Evolutionary conservation across 2,797 vertebrate genomes (phyloP).

Genomic region (Hybognathus amarus): DNA sequence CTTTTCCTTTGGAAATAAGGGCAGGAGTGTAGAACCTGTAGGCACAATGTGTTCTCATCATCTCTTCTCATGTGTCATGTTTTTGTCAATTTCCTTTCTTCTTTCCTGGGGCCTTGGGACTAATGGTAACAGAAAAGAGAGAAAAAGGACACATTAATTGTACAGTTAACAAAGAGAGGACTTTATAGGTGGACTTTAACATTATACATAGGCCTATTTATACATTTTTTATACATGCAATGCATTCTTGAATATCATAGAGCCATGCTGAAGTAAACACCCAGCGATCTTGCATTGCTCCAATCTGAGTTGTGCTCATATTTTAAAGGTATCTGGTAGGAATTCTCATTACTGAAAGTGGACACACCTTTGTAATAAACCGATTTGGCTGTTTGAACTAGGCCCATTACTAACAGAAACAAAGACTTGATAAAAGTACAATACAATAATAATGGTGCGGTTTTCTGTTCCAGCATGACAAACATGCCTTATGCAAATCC

Average conservation of each 20-base stretch:
- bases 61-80: slow-evolving; percentile 13
- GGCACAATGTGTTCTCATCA: not conserved
- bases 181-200: not conserved
- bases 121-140: slow-evolving; percentile 29
- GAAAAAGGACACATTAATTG: not conserved
- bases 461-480: not conserved
- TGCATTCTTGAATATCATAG: not conserved
- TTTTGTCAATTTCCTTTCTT: slow-evolving; percentile 54
- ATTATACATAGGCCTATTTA: too few species aligned
- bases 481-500: not conserved
- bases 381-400: not conserved
- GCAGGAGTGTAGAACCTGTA: not conserved
- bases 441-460: not conserved
- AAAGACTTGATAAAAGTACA: not conserved
- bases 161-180: not conserved
- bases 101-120: slow-evolving; percentile 40
- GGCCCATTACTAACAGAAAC: not conserved
- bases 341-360: not conserved
- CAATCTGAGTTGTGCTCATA: not conserved
- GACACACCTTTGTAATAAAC: not conserved
- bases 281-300: not conserved
- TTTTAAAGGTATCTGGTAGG: not conserved
- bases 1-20: slow-evolving; percentile 15
- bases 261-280: not conserved
- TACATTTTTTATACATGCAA: not conserved